phyloP scores from a whole-genome alignment of 2,113 vertebrate species.

The Spilogale gracilis region DNA sequence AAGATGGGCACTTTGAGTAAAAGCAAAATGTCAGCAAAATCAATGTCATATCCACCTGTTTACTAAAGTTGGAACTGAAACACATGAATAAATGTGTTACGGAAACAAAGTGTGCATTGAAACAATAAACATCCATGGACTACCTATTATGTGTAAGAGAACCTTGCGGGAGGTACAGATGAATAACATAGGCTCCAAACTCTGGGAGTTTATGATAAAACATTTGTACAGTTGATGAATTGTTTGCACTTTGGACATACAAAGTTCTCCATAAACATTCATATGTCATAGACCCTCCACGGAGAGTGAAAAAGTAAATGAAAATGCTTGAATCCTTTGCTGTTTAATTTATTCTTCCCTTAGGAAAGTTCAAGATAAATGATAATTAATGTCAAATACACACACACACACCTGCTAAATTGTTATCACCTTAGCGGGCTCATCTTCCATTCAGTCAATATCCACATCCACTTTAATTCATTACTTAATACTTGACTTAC shows the following conservation, averaged over 20 bases:
- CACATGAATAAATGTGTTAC: background rate
- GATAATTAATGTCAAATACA: background rate
- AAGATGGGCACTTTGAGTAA: background rate
- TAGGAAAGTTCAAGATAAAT: background rate
- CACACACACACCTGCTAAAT: background rate
- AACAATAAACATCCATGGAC: conserved; percentile 17
- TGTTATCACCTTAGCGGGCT: background rate
- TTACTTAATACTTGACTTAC: background rate
- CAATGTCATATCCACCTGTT: background rate
- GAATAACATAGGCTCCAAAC: background rate
- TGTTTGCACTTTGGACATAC: conserved; percentile 10
- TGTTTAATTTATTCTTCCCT: background rate
- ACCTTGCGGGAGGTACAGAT: background rate
- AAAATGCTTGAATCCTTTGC: conserved; percentile 3
- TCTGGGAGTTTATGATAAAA: background rate
- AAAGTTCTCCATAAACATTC: background rate
- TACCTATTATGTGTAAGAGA: conserved; percentile 1
- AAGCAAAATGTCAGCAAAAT: conserved; percentile 37
- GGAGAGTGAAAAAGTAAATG: background rate
- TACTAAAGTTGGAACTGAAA: conserved; percentile 36
- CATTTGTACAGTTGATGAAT: background rate
- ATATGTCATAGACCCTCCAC: background rate
- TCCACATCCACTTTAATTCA: background rate
- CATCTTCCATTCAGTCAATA: background rate
- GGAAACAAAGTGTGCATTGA: background rate